These are phyloP conservation scores for Gymnodraco acuticeps DNA, from an alignment of 2,797 vertebrate species.

Conservation along the genomic window DNA sequence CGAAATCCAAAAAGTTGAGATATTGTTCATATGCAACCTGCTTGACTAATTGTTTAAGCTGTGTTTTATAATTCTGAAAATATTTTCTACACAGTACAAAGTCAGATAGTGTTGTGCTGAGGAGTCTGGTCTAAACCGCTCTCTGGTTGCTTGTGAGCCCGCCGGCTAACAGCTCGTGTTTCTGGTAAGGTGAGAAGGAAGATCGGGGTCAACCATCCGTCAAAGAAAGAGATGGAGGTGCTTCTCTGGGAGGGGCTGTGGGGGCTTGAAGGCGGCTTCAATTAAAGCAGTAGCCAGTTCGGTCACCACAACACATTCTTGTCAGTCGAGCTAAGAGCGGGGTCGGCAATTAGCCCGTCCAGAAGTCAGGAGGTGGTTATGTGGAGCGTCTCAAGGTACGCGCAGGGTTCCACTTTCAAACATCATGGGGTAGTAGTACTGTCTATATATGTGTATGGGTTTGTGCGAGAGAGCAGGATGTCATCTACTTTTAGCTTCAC, in stretches of 20 bases:
- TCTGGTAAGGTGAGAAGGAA: slow-evolving; percentile 68
- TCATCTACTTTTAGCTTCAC: slow-evolving; percentile 63
- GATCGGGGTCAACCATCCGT: slow-evolving; percentile 66
- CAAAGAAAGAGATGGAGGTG: slow-evolving; percentile 49
- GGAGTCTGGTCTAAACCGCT: slow-evolving; percentile 39
- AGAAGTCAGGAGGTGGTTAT: slow-evolving; percentile 38
- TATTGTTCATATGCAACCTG: background rate
- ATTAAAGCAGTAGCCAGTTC: slow-evolving; percentile 61
- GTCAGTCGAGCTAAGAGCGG: slow-evolving; percentile 51
- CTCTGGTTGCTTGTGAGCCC: slow-evolving; percentile 46
- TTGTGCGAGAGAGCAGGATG: slow-evolving; percentile 45
- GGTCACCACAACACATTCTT: slow-evolving; percentile 51
- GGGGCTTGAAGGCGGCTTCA: slow-evolving; percentile 53
- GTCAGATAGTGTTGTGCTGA: slow-evolving; percentile 11
- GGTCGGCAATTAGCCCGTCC: slow-evolving; percentile 38
- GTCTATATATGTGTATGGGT: slow-evolving; percentile 39
- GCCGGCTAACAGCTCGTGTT: slow-evolving; percentile 46
- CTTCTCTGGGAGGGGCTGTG: slow-evolving; percentile 1
- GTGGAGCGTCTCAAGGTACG: slow-evolving; percentile 22
- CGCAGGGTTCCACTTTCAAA: slow-evolving; percentile 54
- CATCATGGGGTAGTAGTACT: slow-evolving; percentile 26
- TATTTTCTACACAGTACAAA: background rate
- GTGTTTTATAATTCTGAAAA: background rate
- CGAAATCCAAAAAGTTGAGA: background rate
- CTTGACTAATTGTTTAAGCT: background rate